A percentile compares a stretch with the other conserved stretches of the same genome.
These are phyloP conservation scores for Drosophila sordidula DNA, from an alignment of 2,888 invertebrate genomes.

Conservation along the genomic window DNA sequence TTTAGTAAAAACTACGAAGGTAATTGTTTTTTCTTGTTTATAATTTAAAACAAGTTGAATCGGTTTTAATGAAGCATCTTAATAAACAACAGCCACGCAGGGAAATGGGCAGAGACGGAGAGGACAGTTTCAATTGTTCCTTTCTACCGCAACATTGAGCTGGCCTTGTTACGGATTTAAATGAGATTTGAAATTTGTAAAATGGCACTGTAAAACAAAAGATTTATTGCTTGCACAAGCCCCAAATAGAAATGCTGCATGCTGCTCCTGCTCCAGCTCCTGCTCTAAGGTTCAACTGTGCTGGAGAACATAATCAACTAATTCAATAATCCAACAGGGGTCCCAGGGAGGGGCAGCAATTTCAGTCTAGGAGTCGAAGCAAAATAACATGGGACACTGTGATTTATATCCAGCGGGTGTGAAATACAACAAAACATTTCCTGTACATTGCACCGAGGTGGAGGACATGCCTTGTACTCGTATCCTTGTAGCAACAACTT, in stretches of 20 bases:
- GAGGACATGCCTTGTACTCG: conserved; percentile 37
- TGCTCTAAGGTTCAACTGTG: conserved; percentile 6
- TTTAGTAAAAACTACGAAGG: not conserved
- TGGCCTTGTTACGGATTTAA: conserved; percentile 65
- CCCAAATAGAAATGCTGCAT: conserved; percentile 48
- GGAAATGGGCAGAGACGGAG: not conserved
- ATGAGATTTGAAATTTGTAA: conserved; percentile 63
- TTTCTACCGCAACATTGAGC: conserved; percentile 59
- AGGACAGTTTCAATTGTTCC: conserved; percentile 37
- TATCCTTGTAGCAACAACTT: conserved; percentile 67
- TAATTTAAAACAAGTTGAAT: conserved; percentile 10
- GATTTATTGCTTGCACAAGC: conserved; percentile 62
- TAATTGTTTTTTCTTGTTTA: not conserved
- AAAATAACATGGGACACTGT: conserved; percentile 61
- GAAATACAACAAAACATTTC: conserved; percentile 70
- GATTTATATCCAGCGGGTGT: conserved; percentile 74
- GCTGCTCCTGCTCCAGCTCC: conserved; percentile 9
- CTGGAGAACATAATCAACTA: conserved; percentile 66
- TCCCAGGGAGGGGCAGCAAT: conserved; percentile 14
- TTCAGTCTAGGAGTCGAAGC: conserved; percentile 24
- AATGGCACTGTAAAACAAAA: conserved; percentile 53
- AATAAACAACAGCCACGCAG: not conserved
- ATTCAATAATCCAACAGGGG: conserved; percentile 74
- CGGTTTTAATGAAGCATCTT: conserved; percentile 15
- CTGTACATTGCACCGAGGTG: conserved; percentile 40